Base-by-base conservation (phyloP, 2,113 vertebrate species). In the Entosphenus tridentatus region DNA sequence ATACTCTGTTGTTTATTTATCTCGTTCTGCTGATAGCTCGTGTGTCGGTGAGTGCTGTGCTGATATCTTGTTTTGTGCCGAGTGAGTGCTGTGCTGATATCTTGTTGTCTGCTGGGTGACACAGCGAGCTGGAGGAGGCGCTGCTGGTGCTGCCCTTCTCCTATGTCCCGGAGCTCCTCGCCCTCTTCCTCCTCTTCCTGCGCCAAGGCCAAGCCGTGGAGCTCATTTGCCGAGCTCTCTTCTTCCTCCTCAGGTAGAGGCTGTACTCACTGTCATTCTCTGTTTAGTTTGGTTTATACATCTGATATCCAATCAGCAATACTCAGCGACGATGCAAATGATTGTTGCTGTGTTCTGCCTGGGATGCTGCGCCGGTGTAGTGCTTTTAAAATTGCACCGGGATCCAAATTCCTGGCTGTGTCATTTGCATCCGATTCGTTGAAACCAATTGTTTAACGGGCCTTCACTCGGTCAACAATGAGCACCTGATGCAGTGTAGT, bases 71-170 rank as follows among this genome's bases (percentile, higher is more conserved):
- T 9, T 9, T 10, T n/a, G 18, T 39, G 67, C 9, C 6, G 55
- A 70, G 8, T 12, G 12, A 57, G 10, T 67, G 8, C 71, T 7
- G 14, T 56, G 71, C 18, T 58, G 55, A 55, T 57, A 11, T 67
- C 11, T 5, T 13, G 21, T 67, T 56, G 1, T 70, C 3, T 69
- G 12, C 62, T 57, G 69, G 57, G 56, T 70, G 9, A 54, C 75
- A 65, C 62, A 98, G 93, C 62, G 93, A 96, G 76, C 77, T 98
- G 78, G 92, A 96, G 73, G 82, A 96, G 21, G 86, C 90, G 68
- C 85, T 98, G 11, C 80, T 98, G 57, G 93, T 98, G 56, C 76
- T 98, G 11, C 92, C 92, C 0, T 98, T 96, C 77, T 82, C 86
- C 0, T 96, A 95, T 3, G 75, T 95, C 62, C 85, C 89, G 1